These are phyloP conservation scores for Australoheros scitulus DNA, from an alignment of 2,113 vertebrate species.

Conservation along the genomic window DNA sequence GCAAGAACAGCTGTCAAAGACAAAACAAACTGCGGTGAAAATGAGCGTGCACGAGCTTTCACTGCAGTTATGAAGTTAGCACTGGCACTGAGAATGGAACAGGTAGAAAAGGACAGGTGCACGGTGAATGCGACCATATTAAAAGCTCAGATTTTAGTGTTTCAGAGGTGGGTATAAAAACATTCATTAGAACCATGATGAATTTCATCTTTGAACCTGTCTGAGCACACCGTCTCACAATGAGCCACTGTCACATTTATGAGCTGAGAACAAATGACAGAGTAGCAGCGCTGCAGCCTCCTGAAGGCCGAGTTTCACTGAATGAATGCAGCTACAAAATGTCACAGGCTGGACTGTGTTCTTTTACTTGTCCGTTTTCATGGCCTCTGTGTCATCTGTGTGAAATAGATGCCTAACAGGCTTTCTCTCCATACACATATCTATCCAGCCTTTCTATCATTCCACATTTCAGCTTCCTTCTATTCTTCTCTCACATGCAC, in stretches of 20 bases:
- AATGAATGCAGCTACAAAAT: not conserved
- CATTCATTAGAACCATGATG: not conserved
- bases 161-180: not conserved
- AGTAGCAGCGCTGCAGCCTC: not conserved
- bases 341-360: not conserved
- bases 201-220: not conserved
- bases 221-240: not conserved
- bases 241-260: not conserved
- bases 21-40: not conserved
- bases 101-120: conserved; percentile 12
- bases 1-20: not conserved
- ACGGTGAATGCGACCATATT: not conserved
- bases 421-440: not conserved
- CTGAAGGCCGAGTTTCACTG: not conserved
- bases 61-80: not conserved
- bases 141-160: not conserved
- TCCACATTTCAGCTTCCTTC: not conserved
- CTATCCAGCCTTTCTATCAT: not conserved
- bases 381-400: not conserved
- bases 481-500: not conserved
- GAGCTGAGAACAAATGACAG: not conserved
- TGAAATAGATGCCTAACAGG: not conserved
- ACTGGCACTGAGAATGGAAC: not conserved
- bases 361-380: not conserved
- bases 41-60: not conserved